Evolutionary conservation across 2,113 vertebrate species (phyloP).

Genomic region (western clawed frog (Xenopus tropicalis)): DNA sequence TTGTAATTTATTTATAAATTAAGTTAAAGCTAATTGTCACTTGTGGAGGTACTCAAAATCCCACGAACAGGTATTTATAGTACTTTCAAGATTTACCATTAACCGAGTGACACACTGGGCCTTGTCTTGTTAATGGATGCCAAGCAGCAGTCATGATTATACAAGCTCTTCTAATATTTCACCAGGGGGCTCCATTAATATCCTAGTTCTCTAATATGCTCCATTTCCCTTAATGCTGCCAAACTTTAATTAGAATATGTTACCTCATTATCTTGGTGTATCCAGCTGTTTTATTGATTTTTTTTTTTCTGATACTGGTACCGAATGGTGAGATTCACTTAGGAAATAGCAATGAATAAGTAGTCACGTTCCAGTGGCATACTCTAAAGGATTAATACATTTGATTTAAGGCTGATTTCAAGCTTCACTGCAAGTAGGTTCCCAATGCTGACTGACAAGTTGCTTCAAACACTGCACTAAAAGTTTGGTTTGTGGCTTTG

Average conservation of each 20-base stretch:
- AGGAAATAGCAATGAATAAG: not conserved
- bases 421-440: not conserved
- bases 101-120: too few relatives aligned
- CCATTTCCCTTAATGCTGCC: not conserved
- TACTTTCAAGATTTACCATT: too few relatives aligned
- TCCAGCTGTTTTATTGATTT: not conserved
- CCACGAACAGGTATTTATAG: too few relatives aligned
- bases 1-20: too few relatives aligned
- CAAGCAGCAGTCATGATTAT: too few relatives aligned
- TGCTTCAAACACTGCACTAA: too few relatives aligned
- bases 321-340: not conserved
- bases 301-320: not conserved
- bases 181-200: not conserved
- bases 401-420: not conserved
- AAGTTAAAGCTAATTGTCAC: too few relatives aligned
- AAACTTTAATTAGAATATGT: constrained; percentile 3
- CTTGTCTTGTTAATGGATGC: too few relatives aligned
- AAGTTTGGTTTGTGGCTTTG: constrained; percentile 1
- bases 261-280: not conserved
- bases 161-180: not conserved
- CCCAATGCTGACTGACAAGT: too few relatives aligned
- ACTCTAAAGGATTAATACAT: not conserved
- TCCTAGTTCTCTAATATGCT: not conserved
- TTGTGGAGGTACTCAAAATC: too few relatives aligned
- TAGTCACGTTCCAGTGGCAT: not conserved